Percentiles rank a stretch among this genome's conserved stretches.
Evolutionary conservation across 2,113 vertebrate species (phyloP).

Genomic region (Rynchops niger): DNA sequence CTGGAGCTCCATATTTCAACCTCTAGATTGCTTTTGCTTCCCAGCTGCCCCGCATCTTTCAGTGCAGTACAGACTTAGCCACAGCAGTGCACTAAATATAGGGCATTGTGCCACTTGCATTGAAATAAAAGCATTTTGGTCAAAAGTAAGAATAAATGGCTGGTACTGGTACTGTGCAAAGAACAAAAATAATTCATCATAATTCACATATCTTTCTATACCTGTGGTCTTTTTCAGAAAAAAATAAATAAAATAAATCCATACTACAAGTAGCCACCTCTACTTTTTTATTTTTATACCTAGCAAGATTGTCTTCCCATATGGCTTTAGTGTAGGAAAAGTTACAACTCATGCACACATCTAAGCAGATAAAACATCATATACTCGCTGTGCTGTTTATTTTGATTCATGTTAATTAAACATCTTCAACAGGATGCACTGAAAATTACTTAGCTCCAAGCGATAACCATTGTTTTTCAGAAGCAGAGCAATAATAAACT

Average conservation of each 20-base stretch:
- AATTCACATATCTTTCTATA: background rate
- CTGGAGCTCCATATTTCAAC: background rate
- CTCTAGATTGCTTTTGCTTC: background rate
- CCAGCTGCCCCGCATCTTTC: background rate
- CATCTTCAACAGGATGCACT: background rate
- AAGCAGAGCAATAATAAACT: background rate
- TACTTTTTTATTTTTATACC: background rate
- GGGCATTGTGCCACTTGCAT: background rate
- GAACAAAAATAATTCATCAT: background rate
- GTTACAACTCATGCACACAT: background rate
- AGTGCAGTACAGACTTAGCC: background rate
- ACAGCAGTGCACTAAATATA: background rate
- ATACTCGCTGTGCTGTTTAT: background rate
- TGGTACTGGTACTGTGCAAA: background rate
- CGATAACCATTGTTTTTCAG: slow-evolving; percentile 3
- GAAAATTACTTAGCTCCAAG: slow-evolving; percentile 21
- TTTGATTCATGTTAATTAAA: slow-evolving; percentile 55
- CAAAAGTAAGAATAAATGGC: background rate
- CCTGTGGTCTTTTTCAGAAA: background rate
- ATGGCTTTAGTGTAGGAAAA: background rate
- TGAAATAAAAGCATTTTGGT: background rate
- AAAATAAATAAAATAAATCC: background rate
- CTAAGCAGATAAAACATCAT: background rate
- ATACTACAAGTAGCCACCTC: background rate
- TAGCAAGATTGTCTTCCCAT: background rate